A percentile compares a stretch with the other conserved stretches of the same genome.
Conservation (phyloP, 2,113 vertebrate genomes). For the Myiozetetes cayanensis region DNA sequence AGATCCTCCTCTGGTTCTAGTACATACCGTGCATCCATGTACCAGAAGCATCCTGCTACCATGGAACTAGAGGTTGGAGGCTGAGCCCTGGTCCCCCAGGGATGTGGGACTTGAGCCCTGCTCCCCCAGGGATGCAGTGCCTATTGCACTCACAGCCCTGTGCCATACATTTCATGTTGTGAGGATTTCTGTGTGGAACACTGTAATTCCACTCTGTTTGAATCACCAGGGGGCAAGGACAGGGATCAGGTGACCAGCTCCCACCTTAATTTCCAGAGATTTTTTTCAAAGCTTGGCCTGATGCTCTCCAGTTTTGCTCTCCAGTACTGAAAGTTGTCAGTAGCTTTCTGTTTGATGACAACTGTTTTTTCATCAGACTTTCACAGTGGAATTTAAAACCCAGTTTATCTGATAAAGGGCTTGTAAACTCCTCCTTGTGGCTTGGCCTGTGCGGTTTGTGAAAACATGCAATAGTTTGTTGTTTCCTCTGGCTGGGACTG, state of each 20-base stretch:
- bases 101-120: background rate
- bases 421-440: background rate
- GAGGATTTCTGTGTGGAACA: background rate
- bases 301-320: background rate
- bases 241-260: background rate
- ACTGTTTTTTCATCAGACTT: background rate
- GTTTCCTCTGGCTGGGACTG: background rate
- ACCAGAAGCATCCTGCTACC: background rate
- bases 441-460: background rate
- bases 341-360: background rate
- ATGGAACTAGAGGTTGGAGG: background rate
- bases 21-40: accelerated
- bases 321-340: background rate
- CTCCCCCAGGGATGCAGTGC: no score
- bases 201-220: background rate
- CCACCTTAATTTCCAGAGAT: background rate
- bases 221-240: background rate
- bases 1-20: background rate
- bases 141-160: background rate
- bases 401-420: background rate
- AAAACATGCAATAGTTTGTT: background rate
- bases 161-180: accelerated
- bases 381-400: background rate
- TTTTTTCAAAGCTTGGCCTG: background rate
- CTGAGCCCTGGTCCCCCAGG: background rate